phyloP scores from a whole-genome alignment of 2,113 vertebrate genomes.

The Tichodroma muraria region DNA sequence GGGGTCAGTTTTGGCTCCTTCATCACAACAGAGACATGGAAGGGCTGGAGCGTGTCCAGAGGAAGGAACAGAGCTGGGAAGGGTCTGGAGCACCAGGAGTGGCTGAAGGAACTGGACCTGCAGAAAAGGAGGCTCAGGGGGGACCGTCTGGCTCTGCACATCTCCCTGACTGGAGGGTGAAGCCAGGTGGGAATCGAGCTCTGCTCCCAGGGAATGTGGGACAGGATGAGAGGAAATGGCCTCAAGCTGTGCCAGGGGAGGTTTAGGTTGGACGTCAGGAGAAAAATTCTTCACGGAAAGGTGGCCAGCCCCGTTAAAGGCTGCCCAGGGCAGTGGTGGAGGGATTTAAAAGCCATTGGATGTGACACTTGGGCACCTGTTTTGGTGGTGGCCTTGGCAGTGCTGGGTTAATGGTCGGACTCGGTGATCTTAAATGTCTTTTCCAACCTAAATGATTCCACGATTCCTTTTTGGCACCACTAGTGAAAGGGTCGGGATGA shows the following conservation, averaged over 20 bases:
- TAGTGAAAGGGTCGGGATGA: not conserved
- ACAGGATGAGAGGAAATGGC: not conserved
- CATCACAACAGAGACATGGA: not conserved
- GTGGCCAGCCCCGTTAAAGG: not conserved
- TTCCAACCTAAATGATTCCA: not conserved
- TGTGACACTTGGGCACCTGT: not conserved
- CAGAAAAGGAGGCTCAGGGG: not conserved
- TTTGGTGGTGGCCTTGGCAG: not conserved
- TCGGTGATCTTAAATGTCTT: not conserved
- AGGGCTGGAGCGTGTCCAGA: not conserved
- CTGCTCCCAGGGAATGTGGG: not conserved
- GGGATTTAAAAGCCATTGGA: not conserved
- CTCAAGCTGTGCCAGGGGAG: not conserved
- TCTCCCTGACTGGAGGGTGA: not conserved
- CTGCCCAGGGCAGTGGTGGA: not conserved
- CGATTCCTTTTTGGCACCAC: not conserved
- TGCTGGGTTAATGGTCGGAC: not conserved
- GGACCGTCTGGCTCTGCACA: not conserved
- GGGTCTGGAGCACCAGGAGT: not conserved
- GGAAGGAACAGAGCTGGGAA: not conserved
- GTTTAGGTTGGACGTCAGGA: not conserved
- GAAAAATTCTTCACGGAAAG: not conserved
- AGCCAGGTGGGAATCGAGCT: rapidly evolving
- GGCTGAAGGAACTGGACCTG: not conserved
- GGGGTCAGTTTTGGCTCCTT: not conserved